Evolutionary conservation across 2,113 vertebrate genomes (phyloP).

Genomic region (Illadopsis cleaveri): DNA sequence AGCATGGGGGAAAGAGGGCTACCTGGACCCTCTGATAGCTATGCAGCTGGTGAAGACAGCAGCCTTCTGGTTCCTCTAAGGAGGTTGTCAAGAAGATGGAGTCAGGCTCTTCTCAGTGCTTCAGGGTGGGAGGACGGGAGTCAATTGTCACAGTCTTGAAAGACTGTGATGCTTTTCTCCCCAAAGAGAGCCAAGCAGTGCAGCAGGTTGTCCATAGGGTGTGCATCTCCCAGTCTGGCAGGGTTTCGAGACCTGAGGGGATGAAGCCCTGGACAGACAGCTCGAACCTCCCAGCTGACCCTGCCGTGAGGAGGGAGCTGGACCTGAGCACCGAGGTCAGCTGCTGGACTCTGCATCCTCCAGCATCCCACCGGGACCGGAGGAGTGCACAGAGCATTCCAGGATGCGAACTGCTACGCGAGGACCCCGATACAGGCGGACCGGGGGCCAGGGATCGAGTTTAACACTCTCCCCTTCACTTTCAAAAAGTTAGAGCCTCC

Average conservation of each 20-base stretch:
- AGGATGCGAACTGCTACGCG: neutral
- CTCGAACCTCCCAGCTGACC: neutral
- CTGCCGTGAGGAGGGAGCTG: neutral
- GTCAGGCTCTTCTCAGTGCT: neutral
- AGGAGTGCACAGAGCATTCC: neutral
- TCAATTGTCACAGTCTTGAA: neutral
- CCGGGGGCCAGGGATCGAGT: accelerated
- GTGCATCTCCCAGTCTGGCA: neutral
- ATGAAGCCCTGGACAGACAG: neutral
- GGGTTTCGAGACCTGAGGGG: neutral
- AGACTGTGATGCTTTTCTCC: neutral
- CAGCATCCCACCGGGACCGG: neutral
- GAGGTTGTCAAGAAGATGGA: neutral
- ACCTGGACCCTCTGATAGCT: neutral
- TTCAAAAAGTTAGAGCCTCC: neutral
- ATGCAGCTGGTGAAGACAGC: neutral
- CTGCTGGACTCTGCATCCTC: accelerated
- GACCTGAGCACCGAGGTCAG: accelerated
- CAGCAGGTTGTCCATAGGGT: neutral
- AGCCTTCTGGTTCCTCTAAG: neutral
- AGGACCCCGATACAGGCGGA: too few species aligned
- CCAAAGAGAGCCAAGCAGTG: accelerated
- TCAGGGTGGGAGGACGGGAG: neutral
- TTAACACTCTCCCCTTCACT: neutral
- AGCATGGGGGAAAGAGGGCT: neutral